Evolutionary conservation across 2,113 vertebrate species (phyloP).

Genomic region (Apteryx mantelli): DNA sequence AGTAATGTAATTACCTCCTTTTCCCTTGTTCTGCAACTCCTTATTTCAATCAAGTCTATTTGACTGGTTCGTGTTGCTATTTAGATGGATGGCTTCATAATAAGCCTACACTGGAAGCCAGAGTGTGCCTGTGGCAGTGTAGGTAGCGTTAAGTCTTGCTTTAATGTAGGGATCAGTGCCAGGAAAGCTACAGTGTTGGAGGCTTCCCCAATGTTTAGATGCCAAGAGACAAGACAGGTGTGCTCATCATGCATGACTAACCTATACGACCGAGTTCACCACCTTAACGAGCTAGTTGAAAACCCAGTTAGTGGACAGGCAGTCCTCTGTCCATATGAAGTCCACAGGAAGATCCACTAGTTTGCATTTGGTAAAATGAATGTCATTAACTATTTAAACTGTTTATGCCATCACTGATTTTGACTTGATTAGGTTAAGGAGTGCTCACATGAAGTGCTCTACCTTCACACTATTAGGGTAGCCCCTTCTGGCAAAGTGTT

Average conservation of each 20-base stretch:
- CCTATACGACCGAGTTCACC: too few relatives aligned
- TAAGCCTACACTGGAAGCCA: neutral
- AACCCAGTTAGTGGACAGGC: neutral
- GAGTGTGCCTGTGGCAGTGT: fast-evolving
- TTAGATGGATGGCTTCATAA: neutral
- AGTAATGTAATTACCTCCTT: neutral
- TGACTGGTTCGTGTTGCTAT: neutral
- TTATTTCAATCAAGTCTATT: neutral
- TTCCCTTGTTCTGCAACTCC: neutral
- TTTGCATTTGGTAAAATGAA: neutral
- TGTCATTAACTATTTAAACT: conserved; percentile 17
- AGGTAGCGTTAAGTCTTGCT: neutral
- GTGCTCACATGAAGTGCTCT: neutral
- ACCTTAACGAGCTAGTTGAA: neutral
- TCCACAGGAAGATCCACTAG: neutral
- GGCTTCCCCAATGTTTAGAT: neutral
- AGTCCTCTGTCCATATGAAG: neutral
- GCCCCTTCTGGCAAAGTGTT: neutral
- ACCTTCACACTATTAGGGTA: too few relatives aligned
- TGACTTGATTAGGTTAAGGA: neutral
- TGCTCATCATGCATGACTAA: neutral
- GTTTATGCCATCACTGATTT: neutral
- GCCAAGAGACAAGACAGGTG: neutral
- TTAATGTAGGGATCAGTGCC: neutral
- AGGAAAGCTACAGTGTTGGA: neutral